Base-by-base conservation (phyloP, 92 coral and sea anemone genomes). In the Epizoanthus illoricatus region DNA sequence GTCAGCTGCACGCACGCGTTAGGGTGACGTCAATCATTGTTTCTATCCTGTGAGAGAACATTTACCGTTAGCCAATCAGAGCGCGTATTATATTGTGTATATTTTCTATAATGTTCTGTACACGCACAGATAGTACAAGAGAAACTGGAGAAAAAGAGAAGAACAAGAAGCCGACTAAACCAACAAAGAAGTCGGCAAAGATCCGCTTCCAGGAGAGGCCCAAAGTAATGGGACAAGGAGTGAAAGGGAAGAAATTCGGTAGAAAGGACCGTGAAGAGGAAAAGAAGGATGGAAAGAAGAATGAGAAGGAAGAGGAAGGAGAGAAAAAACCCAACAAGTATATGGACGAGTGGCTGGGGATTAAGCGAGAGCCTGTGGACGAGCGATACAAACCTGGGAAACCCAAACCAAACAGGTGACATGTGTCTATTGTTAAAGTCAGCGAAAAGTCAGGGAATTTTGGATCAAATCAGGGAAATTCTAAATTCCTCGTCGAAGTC, bases 321-420 rank as follows among this genome's bases (percentile, higher is more conserved):
- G 92, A 86, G 64, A 87, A 87, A 49, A 92, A 90, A 62, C 90
- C 88, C 33, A 92, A 92, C 83, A 87, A 87, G 52, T 92, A 90
- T 57, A 75, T 92, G 76, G 90, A 92, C 61, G 94, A 92, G 55
- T 92, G 97, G 97, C 88, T 92, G 18, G 97, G 97, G 61, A 80
- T 88, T 24, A 92, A 90, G 70, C 85, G 83, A 67, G 90, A 91
- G 66, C 91, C 85, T 11, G 90, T 85, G 66, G 98, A 93, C 84
- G 93, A 90, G 45, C 90, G 93, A 20, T 95, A 95, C 57, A 85
- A 90, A 64, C 98, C 98, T 6, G 97, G 93, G 7, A 95, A 91
- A 80, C 98, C 96, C 21, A 94, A 91, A 6, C 95, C 97, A 63
- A 95, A 93, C 85, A 95, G 98, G 98, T 91, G 6, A 80, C 90